A percentile compares a stretch with the other conserved stretches of the same genome.
These are phyloP conservation scores for Saturnia pavonia DNA, from an alignment of 2,888 invertebrate genomes.

Conservation along the genomic window DNA sequence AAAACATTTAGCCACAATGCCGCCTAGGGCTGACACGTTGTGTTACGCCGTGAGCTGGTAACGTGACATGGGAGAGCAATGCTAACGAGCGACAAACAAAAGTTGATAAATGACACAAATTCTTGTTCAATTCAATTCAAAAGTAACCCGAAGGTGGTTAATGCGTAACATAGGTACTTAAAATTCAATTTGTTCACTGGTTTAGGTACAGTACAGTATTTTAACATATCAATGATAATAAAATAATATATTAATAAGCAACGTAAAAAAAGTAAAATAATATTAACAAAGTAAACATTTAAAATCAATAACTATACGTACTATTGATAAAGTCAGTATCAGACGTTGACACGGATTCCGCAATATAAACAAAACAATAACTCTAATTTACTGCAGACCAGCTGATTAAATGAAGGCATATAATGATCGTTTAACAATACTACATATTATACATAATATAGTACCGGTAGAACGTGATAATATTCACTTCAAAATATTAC, in stretches of 20 bases:
- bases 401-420: constrained; percentile 40
- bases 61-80: background rate
- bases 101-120: too few relatives aligned
- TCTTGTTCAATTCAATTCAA: background rate
- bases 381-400: constrained; percentile 30
- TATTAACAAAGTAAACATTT: background rate
- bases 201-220: too few relatives aligned
- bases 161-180: too few relatives aligned
- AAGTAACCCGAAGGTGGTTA: too few relatives aligned
- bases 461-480: background rate
- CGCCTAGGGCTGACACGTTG: background rate
- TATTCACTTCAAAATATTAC: constrained; percentile 10
- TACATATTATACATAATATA: background rate
- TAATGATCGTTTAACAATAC: constrained; percentile 24
- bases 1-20: background rate
- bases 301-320: constrained; percentile 13
- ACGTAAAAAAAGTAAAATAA: background rate
- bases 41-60: constrained; percentile 6
- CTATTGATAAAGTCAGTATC: constrained; percentile 26
- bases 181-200: too few relatives aligned
- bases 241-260: background rate
- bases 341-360: constrained; percentile 41
- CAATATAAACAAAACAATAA: constrained; percentile 47
- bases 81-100: background rate
- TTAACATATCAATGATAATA: constrained; percentile 13